Base-by-base conservation (phyloP, 2,113 vertebrate genomes). In the Megaptera novaeangliae region DNA sequence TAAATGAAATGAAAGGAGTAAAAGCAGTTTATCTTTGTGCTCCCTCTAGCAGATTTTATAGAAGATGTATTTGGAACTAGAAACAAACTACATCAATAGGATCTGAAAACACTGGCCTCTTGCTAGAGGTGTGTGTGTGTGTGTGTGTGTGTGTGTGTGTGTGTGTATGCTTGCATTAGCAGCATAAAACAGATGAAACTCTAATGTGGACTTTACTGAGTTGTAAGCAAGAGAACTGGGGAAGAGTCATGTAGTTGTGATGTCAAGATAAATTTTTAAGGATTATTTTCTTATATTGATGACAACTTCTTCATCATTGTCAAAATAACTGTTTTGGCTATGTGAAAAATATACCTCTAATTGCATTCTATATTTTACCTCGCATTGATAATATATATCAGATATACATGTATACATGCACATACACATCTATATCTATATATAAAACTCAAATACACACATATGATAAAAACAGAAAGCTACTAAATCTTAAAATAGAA, bases 11-110 rank as follows among this genome's bases (percentile, higher is more conserved):
- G 86, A 83, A 68, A 93, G 63, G 59, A 83, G 6, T 63, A 88
- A 93, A 87, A 91, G 31, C 21, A 81, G 36, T 97, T 97, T 91
- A 77, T 97, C 77, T 96, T 95, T 91, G 31, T 96, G 74, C 61
- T 86, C 61, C 57, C 41, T 74, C 14, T 64, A 95, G 82, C 11
- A 86, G 46, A 64, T 57, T 57, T 86, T 94, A 94, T 36, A 68
- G 44, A 93, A 41, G 46, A 93, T 92, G 95, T 97, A 93, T 87
- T 83, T 78, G 49, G 20, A 95, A 77, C 5, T 11, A 66, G 66
- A 96, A 84, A 46, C 44, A 87, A 91, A 86, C 39, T 55, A 88
- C n/a, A 87, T n/a, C 49, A 88, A 39, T 17, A 87, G 14, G 9
- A 77, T 39, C 81, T 89, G 88, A 20, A 52, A 80, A 84, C 85